Evolutionary conservation across 2,113 vertebrate genomes (phyloP), one percentile per base, ranked within the genome.

Genomic region (Balaenoptera acutorostrata): DNA sequence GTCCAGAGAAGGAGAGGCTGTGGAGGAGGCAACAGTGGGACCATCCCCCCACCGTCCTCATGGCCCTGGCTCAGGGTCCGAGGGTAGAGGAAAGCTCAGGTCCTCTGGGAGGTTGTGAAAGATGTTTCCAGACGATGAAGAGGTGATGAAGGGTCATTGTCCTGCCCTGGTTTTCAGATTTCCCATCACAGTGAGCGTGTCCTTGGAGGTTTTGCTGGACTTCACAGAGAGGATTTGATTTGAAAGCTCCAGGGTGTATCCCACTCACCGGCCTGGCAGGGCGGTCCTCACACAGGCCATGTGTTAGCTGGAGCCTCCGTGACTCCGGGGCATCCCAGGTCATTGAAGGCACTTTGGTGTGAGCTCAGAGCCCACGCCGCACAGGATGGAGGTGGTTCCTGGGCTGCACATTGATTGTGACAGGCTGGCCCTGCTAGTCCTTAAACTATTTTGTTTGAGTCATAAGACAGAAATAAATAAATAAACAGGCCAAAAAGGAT

Each of bases 401-500:
- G 1, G 46, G 13, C 52, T 36, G 25, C 21, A 20, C 8, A 29
- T 29, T 29, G 1, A n/a, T 33, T 17, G 31, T 82, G 74, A 39
- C 63, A 39, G 68, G n/a, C 44, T 2, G 13, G 23, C 29, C 33
- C 55, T 6, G 9, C 11, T 6, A 27, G 36, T 64, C 64, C 46
- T 84, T 96, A 61, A 88, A 75, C 61, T 77, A 23, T 61, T 88
- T 61, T 66, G 20, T 75, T 74, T 83, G 77, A 95, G 52, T 97
- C 78, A 80, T n/a, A 80, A 74, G 83, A 31, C 23, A 64, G 41
- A 88, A 93, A 64, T 69, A 81, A n/a, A 29, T 20, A 57, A 68
- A 29, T 18, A 63, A 68, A 90, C 36, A 55, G 13, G 18, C 61
- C 80, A 39, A 6, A 92, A 88, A 92, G 77, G 93, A 92, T 90